Evolutionary conservation across 2,888 invertebrate species (phyloP), one percentile per base, ranked within the genome.

Genomic region (Siphonodentalium dalli): DNA sequence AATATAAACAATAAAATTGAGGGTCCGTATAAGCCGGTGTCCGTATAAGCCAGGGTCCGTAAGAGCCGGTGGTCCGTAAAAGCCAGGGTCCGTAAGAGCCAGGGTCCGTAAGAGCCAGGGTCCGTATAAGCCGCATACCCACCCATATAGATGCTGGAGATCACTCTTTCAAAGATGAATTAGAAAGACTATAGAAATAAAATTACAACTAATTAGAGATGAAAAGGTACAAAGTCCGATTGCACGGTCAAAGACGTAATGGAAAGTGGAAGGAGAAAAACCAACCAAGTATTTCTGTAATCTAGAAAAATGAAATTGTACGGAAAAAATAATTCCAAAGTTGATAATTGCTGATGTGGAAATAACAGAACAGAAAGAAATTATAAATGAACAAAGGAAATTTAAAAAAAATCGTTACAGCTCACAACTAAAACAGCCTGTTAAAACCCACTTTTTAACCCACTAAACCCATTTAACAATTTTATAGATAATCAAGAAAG

Each of bases 231-330:
- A 26, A 26, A 40, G 40, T 8, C 11, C 31, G 18, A 33, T 29
- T 27, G 18, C 34, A 5, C 28, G 34, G 18, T 8, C 40, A 5
- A 49, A 41, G 24, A 34, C 20, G 26, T 41, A 31, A 46, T 46
- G 46, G 38, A 27, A 26, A 15, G 37, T 23, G 11, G 42, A 51
- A 38, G 29, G 43, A 13, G 42, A 40, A 34, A 42, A 33, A 35
- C 20, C 8, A 33, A 23, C 31, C 20, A 40, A 33, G 26, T 42
- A 35, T 20, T 50, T 50, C n/a, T 50, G 42, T 37, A 37, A 35
- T 24, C 34, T 51, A 44, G 31, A 44, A 51, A 43, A 43, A 18
- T 18, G 38, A 28, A 6, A 43, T 28, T 43, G n/a, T 38, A 33
- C n/a, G 21, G 33, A 43, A 21, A 28, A 51, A 35, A 43, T 15